phyloP scores from a whole-genome alignment of 2,113 vertebrate genomes.

The Bubalus kerabau region DNA sequence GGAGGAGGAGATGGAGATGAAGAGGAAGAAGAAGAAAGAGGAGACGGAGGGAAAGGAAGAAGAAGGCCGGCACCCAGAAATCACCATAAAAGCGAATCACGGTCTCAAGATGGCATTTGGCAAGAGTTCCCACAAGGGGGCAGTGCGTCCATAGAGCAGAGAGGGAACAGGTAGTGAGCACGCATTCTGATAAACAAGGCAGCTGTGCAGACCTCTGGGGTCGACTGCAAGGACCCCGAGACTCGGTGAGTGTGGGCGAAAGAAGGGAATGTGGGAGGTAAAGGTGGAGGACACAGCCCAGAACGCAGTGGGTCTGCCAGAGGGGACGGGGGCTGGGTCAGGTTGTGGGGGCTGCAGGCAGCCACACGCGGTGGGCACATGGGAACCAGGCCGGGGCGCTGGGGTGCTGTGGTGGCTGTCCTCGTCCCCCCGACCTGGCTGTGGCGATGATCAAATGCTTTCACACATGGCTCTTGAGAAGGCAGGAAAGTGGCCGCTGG shows the following conservation, averaged over 20 bases:
- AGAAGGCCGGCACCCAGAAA: neutral
- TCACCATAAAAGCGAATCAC: neutral
- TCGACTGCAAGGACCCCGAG: fast-evolving
- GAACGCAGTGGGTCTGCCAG: neutral
- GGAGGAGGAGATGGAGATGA: neutral
- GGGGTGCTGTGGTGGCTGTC: neutral
- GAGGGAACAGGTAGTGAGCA: fast-evolving
- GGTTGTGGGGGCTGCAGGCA: neutral
- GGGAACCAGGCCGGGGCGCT: neutral
- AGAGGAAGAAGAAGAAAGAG: neutral
- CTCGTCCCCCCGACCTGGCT: neutral
- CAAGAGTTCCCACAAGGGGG: neutral
- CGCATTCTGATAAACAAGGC: neutral
- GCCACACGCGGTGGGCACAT: neutral
- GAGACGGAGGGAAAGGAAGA: neutral
- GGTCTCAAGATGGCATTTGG: neutral
- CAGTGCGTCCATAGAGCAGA: neutral
- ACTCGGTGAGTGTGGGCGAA: neutral
- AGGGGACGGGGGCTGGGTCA: neutral
- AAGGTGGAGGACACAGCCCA: no score
- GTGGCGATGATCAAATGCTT: neutral
- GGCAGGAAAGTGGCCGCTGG: neutral
- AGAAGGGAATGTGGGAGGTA: neutral
- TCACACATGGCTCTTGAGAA: neutral
- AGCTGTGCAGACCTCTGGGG: neutral